These are phyloP conservation scores for Siderastrea radians DNA, from an alignment of 92 coral and sea anemone species.

Conservation along the genomic window DNA sequence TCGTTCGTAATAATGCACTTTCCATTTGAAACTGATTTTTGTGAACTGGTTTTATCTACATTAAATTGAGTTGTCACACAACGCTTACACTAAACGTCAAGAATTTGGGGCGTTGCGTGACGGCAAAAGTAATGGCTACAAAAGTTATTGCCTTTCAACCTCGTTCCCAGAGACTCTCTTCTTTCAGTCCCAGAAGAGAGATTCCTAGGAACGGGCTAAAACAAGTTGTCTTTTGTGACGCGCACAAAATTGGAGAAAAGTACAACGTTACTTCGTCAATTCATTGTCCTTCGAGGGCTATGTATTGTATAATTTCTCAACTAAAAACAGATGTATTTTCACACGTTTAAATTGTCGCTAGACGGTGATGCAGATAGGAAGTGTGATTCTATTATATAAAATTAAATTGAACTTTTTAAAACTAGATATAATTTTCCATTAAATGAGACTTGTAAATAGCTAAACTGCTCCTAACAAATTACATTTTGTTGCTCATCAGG, in stretches of 20 bases:
- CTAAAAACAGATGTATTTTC: background rate
- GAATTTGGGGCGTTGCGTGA: background rate
- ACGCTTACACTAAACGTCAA: background rate
- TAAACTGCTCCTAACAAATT: background rate
- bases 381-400: background rate
- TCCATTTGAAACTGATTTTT: too few species aligned
- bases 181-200: too few species aligned
- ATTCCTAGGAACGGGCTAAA: too few species aligned
- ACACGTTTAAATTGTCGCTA: background rate
- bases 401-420: background rate
- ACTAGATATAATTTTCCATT: background rate
- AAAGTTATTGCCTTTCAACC: background rate
- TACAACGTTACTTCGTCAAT: background rate
- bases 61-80: background rate
- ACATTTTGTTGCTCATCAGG: background rate
- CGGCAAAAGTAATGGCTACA: background rate
- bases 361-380: background rate
- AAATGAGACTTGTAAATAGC: slow-evolving; percentile 2
- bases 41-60: too few species aligned
- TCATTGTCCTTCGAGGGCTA: background rate
- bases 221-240: background rate
- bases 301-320: background rate
- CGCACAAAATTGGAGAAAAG: background rate
- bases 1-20: too few species aligned
- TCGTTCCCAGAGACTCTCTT: too few species aligned